These are phyloP conservation scores for Semaprochilodus insignis DNA, from an alignment of 2,797 vertebrate genomes.

Conservation along the genomic window DNA sequence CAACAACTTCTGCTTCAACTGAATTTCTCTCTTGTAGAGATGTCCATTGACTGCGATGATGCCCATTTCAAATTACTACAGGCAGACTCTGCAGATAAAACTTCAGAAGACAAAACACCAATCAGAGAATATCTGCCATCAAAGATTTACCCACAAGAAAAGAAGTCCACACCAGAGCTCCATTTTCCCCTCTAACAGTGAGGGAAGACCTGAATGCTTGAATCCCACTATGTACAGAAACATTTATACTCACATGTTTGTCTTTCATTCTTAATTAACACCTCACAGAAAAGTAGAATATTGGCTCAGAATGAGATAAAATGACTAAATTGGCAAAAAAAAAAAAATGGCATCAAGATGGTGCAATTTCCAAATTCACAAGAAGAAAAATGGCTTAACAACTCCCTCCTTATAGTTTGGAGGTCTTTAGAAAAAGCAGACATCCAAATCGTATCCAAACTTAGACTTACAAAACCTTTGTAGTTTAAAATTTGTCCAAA, in stretches of 20 bases:
- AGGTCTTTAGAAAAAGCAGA: neutral
- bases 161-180: neutral
- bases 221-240: neutral
- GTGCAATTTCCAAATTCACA: neutral
- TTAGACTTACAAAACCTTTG: neutral
- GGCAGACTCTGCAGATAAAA: neutral
- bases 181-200: neutral
- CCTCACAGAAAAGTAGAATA: neutral
- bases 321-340: neutral
- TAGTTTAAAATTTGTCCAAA: neutral
- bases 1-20: neutral
- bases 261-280: neutral
- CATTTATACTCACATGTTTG: neutral
- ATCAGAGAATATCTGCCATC: neutral
- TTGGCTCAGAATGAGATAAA: neutral
- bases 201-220: neutral
- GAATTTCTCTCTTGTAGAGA: neutral
- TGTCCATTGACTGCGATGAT: neutral
- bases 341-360: neutral
- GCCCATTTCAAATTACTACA: neutral
- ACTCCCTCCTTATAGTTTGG: neutral
- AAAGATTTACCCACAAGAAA: neutral
- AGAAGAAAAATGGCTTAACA: slow-evolving; percentile 12
- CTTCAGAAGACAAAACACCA: neutral
- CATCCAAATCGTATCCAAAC: neutral